These are phyloP conservation scores for Girardia tigrina DNA, from an alignment of 2,888 invertebrate genomes.

Conservation along the genomic window DNA sequence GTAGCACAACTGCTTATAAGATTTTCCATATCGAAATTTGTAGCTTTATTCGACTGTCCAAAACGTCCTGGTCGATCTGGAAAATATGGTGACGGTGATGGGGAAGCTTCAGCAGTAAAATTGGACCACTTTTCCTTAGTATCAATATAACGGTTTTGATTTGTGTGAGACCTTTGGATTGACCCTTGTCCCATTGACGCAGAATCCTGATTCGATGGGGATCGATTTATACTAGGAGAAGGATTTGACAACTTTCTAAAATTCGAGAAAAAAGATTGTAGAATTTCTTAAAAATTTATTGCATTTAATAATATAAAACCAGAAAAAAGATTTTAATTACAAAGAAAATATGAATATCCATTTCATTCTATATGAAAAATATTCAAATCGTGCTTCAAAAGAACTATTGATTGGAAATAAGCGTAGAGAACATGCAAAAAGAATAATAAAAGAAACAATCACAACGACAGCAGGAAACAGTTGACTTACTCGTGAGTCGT, in stretches of 20 bases:
- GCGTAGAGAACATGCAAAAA: background rate
- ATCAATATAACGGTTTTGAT: conserved; percentile 13
- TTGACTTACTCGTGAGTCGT: background rate
- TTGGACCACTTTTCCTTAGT: background rate
- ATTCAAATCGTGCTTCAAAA: background rate
- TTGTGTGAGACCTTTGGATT: background rate
- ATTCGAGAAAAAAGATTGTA: background rate
- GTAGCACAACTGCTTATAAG: conserved; percentile 6
- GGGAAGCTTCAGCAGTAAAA: conserved; percentile 9
- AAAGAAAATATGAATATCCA: too few relatives aligned
- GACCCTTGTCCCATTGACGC: background rate
- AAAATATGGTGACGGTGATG: background rate
- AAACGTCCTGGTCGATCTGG: background rate
- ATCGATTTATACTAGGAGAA: background rate
- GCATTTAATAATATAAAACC: too few relatives aligned
- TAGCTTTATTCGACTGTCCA: background rate
- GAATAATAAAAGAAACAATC: background rate
- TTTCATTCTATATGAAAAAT: too few relatives aligned
- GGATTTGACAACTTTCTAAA: conserved; percentile 5
- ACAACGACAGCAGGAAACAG: background rate
- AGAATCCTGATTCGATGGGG: conserved; percentile 2
- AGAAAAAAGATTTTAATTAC: too few relatives aligned
- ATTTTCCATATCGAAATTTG: conserved; percentile 13
- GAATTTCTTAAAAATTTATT: too few relatives aligned
- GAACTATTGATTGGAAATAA: background rate